A percentile compares a stretch with the other conserved stretches of the same genome.
These are phyloP conservation scores for Caenorhabditis afra DNA, from an alignment of 2,888 invertebrate genomes.

Conservation along the genomic window DNA sequence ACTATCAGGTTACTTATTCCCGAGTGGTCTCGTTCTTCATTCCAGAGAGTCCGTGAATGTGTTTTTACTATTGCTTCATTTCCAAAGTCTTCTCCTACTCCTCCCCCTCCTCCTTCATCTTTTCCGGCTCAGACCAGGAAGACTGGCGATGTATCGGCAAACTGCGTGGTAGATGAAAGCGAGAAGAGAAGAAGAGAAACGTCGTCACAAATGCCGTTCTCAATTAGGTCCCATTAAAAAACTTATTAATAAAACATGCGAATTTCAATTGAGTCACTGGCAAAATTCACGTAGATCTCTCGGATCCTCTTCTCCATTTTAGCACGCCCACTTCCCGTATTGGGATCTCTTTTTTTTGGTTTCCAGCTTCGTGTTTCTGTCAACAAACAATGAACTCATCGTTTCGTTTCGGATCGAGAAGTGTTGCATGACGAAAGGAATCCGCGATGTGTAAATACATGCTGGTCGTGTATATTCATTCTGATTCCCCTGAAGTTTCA, in stretches of 20 bases:
- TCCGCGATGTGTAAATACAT: too few relatives aligned
- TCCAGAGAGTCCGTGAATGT: conserved; percentile 7
- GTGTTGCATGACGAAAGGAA: conserved; percentile 42
- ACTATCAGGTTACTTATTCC: conserved; percentile 51
- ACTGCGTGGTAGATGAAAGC: conserved; percentile 5
- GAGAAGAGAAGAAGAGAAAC: conserved; percentile 6
- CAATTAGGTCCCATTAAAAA: conserved; percentile 35
- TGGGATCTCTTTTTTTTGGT: neutral
- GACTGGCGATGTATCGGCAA: conserved; percentile 35
- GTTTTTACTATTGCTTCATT: conserved; percentile 11
- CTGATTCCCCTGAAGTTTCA: conserved; percentile 7
- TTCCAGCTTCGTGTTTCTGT: conserved; percentile 11
- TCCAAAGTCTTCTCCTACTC: conserved; percentile 2
- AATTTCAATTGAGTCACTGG: conserved; percentile 26
- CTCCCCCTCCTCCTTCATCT: too few relatives aligned
- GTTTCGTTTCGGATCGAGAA: conserved; percentile 29
- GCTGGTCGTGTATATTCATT: conserved; percentile 38
- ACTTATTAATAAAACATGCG: conserved; percentile 40
- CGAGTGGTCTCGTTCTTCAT: conserved; percentile 29
- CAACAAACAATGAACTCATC: conserved; percentile 43
- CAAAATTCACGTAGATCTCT: conserved; percentile 35
- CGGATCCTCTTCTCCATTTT: neutral
- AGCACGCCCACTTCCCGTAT: conserved; percentile 13
- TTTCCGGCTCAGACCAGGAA: conserved; percentile 34
- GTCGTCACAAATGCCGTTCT: conserved; percentile 42